Percentiles rank a stretch among this genome's conserved stretches.
Evolutionary conservation across 2,797 vertebrate genomes (phyloP).

Genomic region (Gorsachius magnificus): DNA sequence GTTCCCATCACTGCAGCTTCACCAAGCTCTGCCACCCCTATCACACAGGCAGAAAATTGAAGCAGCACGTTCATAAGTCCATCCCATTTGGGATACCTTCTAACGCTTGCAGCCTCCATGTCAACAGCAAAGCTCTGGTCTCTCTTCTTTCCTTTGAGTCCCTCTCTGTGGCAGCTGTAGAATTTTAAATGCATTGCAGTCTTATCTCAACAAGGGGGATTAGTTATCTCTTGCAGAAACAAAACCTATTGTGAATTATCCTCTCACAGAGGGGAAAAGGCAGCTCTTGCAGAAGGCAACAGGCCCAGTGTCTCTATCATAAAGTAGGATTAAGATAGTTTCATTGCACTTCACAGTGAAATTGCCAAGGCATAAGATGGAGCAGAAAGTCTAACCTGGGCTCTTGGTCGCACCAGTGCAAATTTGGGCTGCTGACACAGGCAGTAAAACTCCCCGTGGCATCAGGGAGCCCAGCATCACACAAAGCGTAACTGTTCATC

Average conservation of each 20-base stretch:
- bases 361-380: neutral
- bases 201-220: neutral
- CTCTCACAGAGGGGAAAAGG: neutral
- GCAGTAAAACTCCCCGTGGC: neutral
- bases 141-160: neutral
- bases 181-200: neutral
- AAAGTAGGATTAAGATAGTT: neutral
- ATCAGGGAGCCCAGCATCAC: neutral
- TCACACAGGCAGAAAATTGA: neutral
- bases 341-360: neutral
- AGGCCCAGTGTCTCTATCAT: neutral
- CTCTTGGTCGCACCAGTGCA: neutral
- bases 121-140: neutral
- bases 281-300: neutral
- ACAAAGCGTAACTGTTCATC: neutral
- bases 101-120: neutral
- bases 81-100: neutral
- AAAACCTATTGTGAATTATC: neutral
- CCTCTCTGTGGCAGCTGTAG: neutral
- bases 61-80: neutral
- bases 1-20: neutral
- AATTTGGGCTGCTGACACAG: neutral
- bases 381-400: neutral
- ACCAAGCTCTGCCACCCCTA: neutral
- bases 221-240: conserved; percentile 3